Base-by-base conservation (phyloP, 2,113 vertebrate species). In the Dolichotis patagonum region DNA sequence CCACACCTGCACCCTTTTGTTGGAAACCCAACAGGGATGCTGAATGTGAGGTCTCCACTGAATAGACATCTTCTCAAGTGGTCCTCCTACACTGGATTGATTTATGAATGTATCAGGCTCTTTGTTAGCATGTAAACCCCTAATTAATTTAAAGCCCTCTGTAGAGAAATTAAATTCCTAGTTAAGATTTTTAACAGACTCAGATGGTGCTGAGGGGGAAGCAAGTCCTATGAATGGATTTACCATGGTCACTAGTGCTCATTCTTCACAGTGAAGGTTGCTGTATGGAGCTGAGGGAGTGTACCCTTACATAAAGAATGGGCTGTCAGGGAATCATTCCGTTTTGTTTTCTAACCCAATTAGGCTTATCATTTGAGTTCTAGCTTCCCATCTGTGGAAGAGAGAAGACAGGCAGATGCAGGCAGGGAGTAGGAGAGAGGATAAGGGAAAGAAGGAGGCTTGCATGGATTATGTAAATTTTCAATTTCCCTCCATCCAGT, bases 71-170 rank as follows among this genome's bases (percentile, higher is more conserved):
- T 97, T 98, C 98, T 96, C 95, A 38, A 80, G 91, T 98, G 98
- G 98, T 98, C 97, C 97, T 99, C 97, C 97, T 97, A 92, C 98
- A 92, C 98, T 69, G 94, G 97, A 98, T 98, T 99, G 99, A 99
- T 99, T 99, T 99, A 99, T 99, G 98, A 97, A 98, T 98, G 96
- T 98, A 98, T 98, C 98, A 98, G 95, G 96, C 98, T 99, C 98
- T 99, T 99, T 99, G 98, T 99, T 98, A 98, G 98, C 97, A 98
- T 99, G 97, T 98, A 98, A 99, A 98, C 97, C 98, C 97, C 98
- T 99, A 99, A 99, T 99, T 99, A 99, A 99, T 99, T 99, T 99
- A 99, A 98, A 99, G 98, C 98, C 98, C 99, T 99, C 98, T 96
- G 98, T 98, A 99, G 98, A 99, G 98, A 98, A 99, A 99, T 99